Evolutionary conservation across 2,888 invertebrate species (phyloP).

Genomic region (Nebria brevicollis): DNA sequence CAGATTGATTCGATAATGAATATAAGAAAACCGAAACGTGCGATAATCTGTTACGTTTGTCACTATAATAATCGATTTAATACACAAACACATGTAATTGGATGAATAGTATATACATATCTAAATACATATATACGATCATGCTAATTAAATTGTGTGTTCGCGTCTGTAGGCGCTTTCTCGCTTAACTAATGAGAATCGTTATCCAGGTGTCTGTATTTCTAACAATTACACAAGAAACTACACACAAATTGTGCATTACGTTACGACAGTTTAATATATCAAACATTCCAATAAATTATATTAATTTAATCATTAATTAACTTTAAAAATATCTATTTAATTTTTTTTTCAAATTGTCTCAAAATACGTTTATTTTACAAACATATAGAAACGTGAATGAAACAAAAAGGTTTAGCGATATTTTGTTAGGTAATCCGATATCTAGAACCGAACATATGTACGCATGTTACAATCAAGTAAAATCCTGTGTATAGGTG

Average conservation of each 20-base stretch:
- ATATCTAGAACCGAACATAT: neutral
- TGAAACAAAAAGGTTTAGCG: neutral
- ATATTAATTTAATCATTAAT: neutral
- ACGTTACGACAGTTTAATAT: neutral
- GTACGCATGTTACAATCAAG: neutral
- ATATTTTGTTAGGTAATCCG: neutral
- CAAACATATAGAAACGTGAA: neutral
- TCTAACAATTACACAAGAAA: too few relatives aligned
- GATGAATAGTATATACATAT: neutral
- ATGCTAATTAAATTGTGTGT: conserved; percentile 8
- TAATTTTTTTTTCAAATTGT: too few relatives aligned
- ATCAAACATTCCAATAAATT: neutral
- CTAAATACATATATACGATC: neutral
- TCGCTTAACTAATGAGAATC: neutral
- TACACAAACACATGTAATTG: conserved; percentile 16
- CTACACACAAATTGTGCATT: neutral
- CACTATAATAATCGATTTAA: neutral
- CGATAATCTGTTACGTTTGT: conserved; percentile 10
- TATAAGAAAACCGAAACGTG: conserved; percentile 11
- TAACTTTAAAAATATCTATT: too few relatives aligned
- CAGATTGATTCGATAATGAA: conserved; percentile 19
- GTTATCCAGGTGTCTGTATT: neutral
- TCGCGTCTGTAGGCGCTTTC: neutral
- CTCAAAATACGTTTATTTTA: neutral
- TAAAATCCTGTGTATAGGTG: neutral